Evolutionary conservation across 2,888 invertebrate genomes (phyloP), one percentile per base, ranked within the genome.

Genomic region (Mythimna impura): DNA sequence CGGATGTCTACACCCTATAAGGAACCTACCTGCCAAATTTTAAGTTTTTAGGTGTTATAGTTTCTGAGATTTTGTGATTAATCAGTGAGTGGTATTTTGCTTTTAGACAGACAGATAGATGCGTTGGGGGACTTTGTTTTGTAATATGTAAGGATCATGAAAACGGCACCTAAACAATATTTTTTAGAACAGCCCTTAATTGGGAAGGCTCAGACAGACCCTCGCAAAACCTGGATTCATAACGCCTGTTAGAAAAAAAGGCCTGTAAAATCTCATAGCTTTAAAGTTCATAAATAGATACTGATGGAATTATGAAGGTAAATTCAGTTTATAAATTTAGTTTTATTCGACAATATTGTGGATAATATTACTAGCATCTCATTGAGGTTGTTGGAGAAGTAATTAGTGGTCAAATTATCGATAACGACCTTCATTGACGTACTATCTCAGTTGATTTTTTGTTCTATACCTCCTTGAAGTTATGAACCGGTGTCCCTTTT

Each of bases 371-470:
- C 22, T 14, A 36, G n/a, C 20, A 55, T 17, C 25, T n/a, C n/a
- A 17, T 63, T 36, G 25, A 1, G 55, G 36, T 64, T 9, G 17
- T 7, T 57, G 36, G 30, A 73, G 12, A 50, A 47, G 64, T 55
- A 30, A 72, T 63, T 63, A 73, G 34, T 47, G 36, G n/a, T 36
- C 12, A 73, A 73, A 55, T 64, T 2, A 22, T 30, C 34, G 47
- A n/a, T 30, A 30, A 30, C 3, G 30, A 54, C 14, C n/a, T 57
- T 43, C 6, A 63, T 47, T 72, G 0, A 25, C n/a, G 8, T 52
- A 22, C 36, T 34, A 7, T 22, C 40, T 40, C 14, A 12, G 43
- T 43, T 43, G 40, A 43, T 43, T 43, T 43, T 43, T 40, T 10
- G 10, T 10, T 40, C 2, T 40, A 17, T 50, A 50, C 7, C 20